Base-by-base conservation (phyloP, 2,888 invertebrate genomes). In the Cerastis leucographa region DNA sequence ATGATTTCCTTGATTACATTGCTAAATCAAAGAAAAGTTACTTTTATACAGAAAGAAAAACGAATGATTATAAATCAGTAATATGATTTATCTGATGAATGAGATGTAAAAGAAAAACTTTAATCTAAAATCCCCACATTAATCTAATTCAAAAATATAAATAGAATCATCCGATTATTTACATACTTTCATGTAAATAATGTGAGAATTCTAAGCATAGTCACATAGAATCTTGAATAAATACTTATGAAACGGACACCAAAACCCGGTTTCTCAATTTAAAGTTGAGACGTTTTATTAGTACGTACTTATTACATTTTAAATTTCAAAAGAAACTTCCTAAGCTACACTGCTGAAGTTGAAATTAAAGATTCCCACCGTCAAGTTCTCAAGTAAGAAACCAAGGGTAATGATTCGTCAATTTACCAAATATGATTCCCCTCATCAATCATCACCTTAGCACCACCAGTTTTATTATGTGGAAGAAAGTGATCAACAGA, bases 1-100 rank as follows among this genome's bases (percentile, higher is more conserved):
- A 68, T 19, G 19, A 5, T 65, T 70, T 61, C 4, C 9, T 56
- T 56, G 25, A 54, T 46, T n/a, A 65, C 14, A 62, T 77, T 44
- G 19, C 35, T 22, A 51, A 44, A 78, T 25, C 22, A 59, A 42
- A 78, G n/a, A 17, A 5, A 14, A 11, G 5, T 4, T 46, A 19
- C n/a, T 59, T 59, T 17, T 29, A 29, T 59, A 29, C 22, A 54
- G 19, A 54, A n/a, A 29, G 9, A 29, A 19, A 51, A 68, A 68
- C 59, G 1, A 6, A 17, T 49, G 12, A 19, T 42, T 42, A 12
- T 49, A 78, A 11, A n/a, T 35, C 12, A 19, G 22, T 11, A 44
- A 59, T 59, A 19, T 59, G 29, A 59, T 59, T 59, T 7, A 62
- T 62, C 14, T 8, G 76, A 29, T 19, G 17, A 35, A 59, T 46